These are phyloP conservation scores for Aleiodes leptofemur DNA, from an alignment of 2,888 invertebrate species.

Conservation along the genomic window DNA sequence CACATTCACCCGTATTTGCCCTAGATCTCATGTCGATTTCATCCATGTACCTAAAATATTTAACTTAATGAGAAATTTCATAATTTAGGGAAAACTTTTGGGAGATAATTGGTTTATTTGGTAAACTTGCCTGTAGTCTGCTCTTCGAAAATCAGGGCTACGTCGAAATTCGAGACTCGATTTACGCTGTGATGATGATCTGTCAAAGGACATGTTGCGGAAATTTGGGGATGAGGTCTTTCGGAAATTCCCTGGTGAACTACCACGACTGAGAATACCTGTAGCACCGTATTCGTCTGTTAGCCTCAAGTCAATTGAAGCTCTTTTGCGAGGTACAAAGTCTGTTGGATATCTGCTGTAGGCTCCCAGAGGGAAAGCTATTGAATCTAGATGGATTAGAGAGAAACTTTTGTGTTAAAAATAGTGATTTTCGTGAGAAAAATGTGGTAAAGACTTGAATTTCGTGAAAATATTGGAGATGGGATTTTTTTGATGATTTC, in stretches of 20 bases:
- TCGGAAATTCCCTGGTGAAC: conserved; percentile 69
- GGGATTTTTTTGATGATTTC: too few species aligned
- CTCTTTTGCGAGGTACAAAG: conserved; percentile 70
- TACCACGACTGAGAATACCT: conserved; percentile 59
- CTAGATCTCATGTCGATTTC: conserved; percentile 65
- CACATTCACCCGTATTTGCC: conserved; percentile 68
- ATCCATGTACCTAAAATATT: conserved; percentile 65
- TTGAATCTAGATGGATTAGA: conserved; percentile 35
- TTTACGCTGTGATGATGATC: conserved; percentile 67
- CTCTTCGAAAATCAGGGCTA: conserved; percentile 71
- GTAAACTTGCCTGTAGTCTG: conserved; percentile 65
- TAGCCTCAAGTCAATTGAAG: conserved; percentile 69
- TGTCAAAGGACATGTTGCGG: conserved; percentile 72
- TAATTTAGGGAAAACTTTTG: too few species aligned
- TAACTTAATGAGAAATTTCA: conserved; percentile 53
- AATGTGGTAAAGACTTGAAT: too few species aligned
- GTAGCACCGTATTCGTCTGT: conserved; percentile 64
- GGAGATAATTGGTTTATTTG: background rate
- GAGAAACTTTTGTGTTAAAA: background rate
- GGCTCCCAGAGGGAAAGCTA: conserved; percentile 58
- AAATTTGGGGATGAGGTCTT: conserved; percentile 70
- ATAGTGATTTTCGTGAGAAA: background rate
- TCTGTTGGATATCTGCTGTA: conserved; percentile 71
- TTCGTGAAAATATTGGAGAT: too few species aligned
- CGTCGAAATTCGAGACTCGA: conserved; percentile 70